phyloP scores from a whole-genome alignment of 1,140 invertebrate species.

The Colletes latitarsis region DNA sequence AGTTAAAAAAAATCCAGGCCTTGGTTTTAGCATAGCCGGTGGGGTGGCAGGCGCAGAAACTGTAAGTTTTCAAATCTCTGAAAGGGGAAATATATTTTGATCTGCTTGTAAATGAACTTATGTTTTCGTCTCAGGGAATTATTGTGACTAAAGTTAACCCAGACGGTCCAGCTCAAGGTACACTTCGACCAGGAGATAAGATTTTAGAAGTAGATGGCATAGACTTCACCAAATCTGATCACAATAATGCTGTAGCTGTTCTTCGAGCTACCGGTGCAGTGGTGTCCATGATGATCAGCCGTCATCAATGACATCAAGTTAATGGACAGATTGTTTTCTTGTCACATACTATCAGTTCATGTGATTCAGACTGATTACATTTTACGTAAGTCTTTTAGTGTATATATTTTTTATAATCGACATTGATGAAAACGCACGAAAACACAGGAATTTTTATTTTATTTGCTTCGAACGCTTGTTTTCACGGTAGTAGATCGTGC shows the following conservation, averaged over 20 bases:
- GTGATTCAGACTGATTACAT: slow-evolving; percentile 52
- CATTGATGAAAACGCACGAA: not conserved
- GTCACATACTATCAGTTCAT: slow-evolving; percentile 34
- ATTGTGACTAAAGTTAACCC: slow-evolving; percentile 83
- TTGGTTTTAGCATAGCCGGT: slow-evolving; percentile 80
- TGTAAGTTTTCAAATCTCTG: slow-evolving; percentile 60
- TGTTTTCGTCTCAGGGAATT: slow-evolving; percentile 79
- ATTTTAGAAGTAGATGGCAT: slow-evolving; percentile 84
- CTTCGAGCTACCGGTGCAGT: slow-evolving; percentile 80
- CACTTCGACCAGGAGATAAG: slow-evolving; percentile 83
- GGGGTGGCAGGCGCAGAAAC: slow-evolving; percentile 77
- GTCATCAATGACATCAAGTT: slow-evolving; percentile 73
- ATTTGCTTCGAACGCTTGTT: slow-evolving; percentile 26
- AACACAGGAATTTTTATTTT: slow-evolving; percentile 13
- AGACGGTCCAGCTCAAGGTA: slow-evolving; percentile 81
- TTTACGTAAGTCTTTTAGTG: slow-evolving; percentile 42
- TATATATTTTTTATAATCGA: slow-evolving; percentile 35
- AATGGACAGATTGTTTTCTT: slow-evolving; percentile 40
- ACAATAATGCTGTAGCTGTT: slow-evolving; percentile 81
- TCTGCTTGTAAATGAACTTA: not conserved
- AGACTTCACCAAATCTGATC: slow-evolving; percentile 83
- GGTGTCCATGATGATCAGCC: slow-evolving; percentile 82
- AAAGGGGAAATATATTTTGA: not conserved
- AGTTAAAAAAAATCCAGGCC: slow-evolving; percentile 78
- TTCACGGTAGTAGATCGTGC: slow-evolving; percentile 24